A percentile compares a stretch with the other conserved stretches of the same genome.
These are phyloP conservation scores for Ormyrus pomaceus DNA, from an alignment of 2,888 invertebrate species.

Conservation along the genomic window DNA sequence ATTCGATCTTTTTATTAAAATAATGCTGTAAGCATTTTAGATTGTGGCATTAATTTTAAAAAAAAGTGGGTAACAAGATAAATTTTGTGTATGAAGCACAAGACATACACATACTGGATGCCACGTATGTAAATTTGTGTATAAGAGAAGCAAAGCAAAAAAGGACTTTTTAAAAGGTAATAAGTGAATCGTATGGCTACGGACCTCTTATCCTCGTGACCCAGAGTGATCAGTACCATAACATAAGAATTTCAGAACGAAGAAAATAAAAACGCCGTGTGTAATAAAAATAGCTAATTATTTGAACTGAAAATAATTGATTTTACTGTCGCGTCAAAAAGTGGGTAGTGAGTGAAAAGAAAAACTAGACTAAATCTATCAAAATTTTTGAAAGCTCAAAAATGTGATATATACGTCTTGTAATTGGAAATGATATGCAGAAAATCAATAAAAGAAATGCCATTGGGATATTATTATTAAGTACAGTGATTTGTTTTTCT, in stretches of 20 bases:
- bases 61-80: slow-evolving; percentile 32
- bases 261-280: slow-evolving; percentile 3
- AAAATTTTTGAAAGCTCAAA: slow-evolving; percentile 38
- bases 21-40: slow-evolving; percentile 49
- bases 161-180: slow-evolving; percentile 31
- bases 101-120: slow-evolving; percentile 54
- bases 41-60: slow-evolving; percentile 37
- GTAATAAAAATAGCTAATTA: no score
- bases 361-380: slow-evolving; percentile 16
- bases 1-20: slow-evolving; percentile 51
- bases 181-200: slow-evolving; percentile 46
- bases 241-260: slow-evolving; percentile 8
- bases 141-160: slow-evolving; percentile 49
- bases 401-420: slow-evolving; percentile 56
- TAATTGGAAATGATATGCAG: slow-evolving; percentile 47
- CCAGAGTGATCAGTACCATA: slow-evolving; percentile 42
- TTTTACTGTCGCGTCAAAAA: slow-evolving; percentile 15
- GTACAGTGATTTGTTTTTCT: slow-evolving; percentile 44
- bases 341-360: slow-evolving; percentile 28
- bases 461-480: slow-evolving; percentile 54
- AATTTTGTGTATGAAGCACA: slow-evolving; percentile 38
- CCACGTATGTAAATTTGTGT: slow-evolving; percentile 59
- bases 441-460: slow-evolving; percentile 49
- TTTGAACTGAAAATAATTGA: no score
- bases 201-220: slow-evolving; percentile 45